Evolutionary conservation across 2,797 vertebrate species (phyloP).

Genomic region (Rhabdomys pumilio): DNA sequence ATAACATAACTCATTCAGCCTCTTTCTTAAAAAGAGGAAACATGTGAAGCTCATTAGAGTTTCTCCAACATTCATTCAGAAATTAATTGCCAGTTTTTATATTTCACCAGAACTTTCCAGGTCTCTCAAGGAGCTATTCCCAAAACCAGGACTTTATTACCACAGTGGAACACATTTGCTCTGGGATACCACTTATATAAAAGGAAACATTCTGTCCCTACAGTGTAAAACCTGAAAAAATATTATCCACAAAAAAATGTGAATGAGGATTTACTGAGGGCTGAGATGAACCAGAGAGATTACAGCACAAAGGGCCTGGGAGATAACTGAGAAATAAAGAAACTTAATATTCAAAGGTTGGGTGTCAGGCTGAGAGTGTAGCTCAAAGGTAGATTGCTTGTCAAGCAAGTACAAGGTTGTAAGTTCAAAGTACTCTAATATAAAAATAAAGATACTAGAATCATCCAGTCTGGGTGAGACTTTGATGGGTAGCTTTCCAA

Average conservation of each 20-base stretch:
- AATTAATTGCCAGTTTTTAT: slow-evolving; percentile 77
- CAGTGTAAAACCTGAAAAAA: slow-evolving; percentile 13
- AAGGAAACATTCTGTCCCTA: slow-evolving; percentile 45
- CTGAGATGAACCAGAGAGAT: not conserved
- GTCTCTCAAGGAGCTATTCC: slow-evolving; percentile 69
- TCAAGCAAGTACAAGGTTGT: not conserved
- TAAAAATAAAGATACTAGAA: not conserved
- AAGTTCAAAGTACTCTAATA: not conserved
- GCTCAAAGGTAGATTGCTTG: no score
- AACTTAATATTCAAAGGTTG: not conserved
- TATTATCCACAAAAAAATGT: not conserved
- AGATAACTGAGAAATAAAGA: not conserved
- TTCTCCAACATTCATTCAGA: slow-evolving; percentile 75
- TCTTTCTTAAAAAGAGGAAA: slow-evolving; percentile 77
- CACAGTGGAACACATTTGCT: slow-evolving; percentile 54
- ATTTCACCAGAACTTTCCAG: slow-evolving; percentile 61
- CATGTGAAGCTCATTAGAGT: slow-evolving; percentile 74
- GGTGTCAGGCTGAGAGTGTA: no score
- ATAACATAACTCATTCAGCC: slow-evolving; percentile 73
- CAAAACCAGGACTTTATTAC: slow-evolving; percentile 65
- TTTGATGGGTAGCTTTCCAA: not conserved
- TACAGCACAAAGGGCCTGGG: not conserved
- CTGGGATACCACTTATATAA: slow-evolving; percentile 24
- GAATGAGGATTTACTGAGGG: slow-evolving; percentile 14
- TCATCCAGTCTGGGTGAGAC: not conserved